Base-by-base conservation (phyloP, 2,888 invertebrate species). In the Athalia circularis region DNA sequence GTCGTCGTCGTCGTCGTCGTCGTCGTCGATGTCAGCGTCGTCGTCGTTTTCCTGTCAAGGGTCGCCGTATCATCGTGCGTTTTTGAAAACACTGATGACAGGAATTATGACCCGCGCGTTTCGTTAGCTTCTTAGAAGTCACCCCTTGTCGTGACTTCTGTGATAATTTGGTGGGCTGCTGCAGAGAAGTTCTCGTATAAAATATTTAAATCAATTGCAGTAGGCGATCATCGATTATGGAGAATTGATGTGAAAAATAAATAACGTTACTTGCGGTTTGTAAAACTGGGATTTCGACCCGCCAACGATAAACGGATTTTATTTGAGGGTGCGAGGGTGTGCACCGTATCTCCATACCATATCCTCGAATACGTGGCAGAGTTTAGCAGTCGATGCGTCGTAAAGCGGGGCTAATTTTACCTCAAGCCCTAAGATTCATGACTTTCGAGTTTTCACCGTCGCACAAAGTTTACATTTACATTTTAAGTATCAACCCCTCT, bases 361-460 rank as follows among this genome's bases (percentile, higher is more conserved):
- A 29, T 29, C 29, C 29, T 29, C 29, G 59, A 61, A 29, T 50
- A 9, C 43, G 62, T 48, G 62, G 48, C 13, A 45, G 62, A 57
- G 62, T 45, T 54, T 45, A 59, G 59, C 13, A 45, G 61, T 61
- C 59, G 72, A 61, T 74, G 72, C 59, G 15, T 75, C 59, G 74
- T 75, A 75, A 50, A 75, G 74, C 62, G 74, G 62, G 54, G 50
- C 62, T 75, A 62, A 75, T 75, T 62, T 75, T 62, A 50, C 62
- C 62, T 75, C 50, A 45, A 54, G 50, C 62, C 50, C 74, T 50
- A 45, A 8, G 65, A 75, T 75, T 62, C 61, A 62, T 72, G 72
- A 61, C 72, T 47, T 72, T 1, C 15, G 59, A 61, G 57, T 72
- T 72, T 72, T 72, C 72, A 59, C 72, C 59, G 72, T 29, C 29